Percentiles rank a stretch among this genome's conserved stretches.
Conservation (phyloP, 1,140 invertebrate genomes). For the Acyrthosiphon pisum region DNA sequence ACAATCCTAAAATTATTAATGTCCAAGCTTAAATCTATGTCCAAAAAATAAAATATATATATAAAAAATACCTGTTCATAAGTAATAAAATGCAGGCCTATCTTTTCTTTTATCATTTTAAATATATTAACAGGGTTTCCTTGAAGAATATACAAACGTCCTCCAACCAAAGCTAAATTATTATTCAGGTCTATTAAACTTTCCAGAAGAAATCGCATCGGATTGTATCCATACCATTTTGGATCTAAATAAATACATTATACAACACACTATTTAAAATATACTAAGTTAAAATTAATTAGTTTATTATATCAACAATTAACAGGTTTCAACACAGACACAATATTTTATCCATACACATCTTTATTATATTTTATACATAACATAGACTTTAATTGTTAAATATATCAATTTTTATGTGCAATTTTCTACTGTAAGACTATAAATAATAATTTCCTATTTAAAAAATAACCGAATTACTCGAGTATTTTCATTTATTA, state of each 20-base stretch:
- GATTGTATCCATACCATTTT: conserved; percentile 72
- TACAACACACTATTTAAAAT: neutral
- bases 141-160: conserved; percentile 70
- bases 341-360: too few relatives aligned
- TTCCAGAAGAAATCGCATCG: conserved; percentile 76
- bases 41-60: neutral
- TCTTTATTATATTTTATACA: too few relatives aligned
- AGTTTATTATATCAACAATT: neutral
- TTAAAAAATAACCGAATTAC: too few relatives aligned
- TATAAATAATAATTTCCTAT: too few relatives aligned
- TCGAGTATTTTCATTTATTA: too few relatives aligned
- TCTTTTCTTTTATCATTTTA: conserved; percentile 67
- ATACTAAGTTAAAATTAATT: too few relatives aligned
- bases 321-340: too few relatives aligned
- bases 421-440: too few relatives aligned
- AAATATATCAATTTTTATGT: too few relatives aligned
- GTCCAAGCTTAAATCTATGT: neutral
- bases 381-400: too few relatives aligned
- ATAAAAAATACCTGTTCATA: conserved; percentile 68
- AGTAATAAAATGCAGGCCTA: conserved; percentile 67
- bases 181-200: conserved; percentile 73
- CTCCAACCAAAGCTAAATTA: conserved; percentile 69
- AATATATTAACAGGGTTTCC: conserved; percentile 73
- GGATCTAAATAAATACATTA: conserved; percentile 68
- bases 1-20: conserved; percentile 22